Evolutionary conservation across 2,888 invertebrate genomes (phyloP), one percentile per base, ranked within the genome.

Genomic region (Cyaniris semiargus): DNA sequence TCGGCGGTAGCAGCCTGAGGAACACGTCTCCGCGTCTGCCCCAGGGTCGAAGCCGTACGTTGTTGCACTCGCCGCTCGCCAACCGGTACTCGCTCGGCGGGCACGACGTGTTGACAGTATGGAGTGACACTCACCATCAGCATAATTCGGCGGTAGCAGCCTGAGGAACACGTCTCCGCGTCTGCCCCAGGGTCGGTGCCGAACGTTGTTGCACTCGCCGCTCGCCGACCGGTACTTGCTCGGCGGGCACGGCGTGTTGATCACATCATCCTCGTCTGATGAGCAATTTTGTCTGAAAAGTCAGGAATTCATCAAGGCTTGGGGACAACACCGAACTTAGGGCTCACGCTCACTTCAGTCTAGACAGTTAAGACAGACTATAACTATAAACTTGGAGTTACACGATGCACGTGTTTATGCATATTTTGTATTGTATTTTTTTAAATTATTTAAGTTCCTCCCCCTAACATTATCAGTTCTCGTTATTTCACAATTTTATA

Each of bases 201-300:
- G 94, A 1, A 98, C 96, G 86, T 98, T 98, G 90, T 98, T 98
- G 91, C 98, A 98, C 84, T 96, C 96, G 0, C 97, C 98, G 72
- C 96, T 96, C 0, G 96, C 95, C 79, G 96, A 96, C 76, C 98
- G 95, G 90, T 96, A 98, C 88, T 97, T 97, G 92, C 96, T 97
- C 34, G 34, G 97, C 13, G 97, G 97, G 85, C 97, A 97, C 18
- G 96, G 95, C 7, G 34, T 89, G 78, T 92, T 86, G 85, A 95
- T 93, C 82, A 91, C 85, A 78, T 90, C 89, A 83, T 94, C 85
- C 80, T 89, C 88, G 78, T 91, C 84, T 82, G 87, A 86, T 79
- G 91, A 86, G 82, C 94, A 94, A 84, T 91, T 93, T 79, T 89
- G 88, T 77, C 93, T 94, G 83, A 2, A 80, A 79, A n/a, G n/a